Percentiles rank a stretch among this genome's conserved stretches.
These are phyloP conservation scores for Manis pentadactyla DNA, from an alignment of 2,797 vertebrate genomes.

Conservation along the genomic window DNA sequence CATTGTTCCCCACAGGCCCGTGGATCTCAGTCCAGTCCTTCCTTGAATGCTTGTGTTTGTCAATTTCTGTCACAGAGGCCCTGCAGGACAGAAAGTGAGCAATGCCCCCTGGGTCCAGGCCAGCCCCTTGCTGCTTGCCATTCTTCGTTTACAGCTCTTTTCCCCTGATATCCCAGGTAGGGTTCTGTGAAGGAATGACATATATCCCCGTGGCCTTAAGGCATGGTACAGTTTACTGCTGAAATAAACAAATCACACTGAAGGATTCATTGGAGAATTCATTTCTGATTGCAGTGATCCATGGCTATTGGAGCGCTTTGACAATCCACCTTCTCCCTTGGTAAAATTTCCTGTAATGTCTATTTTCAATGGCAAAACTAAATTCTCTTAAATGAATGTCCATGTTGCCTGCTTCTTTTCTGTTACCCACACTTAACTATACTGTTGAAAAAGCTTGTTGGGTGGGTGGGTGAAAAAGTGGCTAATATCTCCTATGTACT, in stretches of 20 bases:
- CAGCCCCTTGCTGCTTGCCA: not conserved
- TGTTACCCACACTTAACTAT: not conserved
- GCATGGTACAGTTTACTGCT: not conserved
- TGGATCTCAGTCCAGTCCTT: not conserved
- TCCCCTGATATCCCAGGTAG: not conserved
- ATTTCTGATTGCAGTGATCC: not conserved
- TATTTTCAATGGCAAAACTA: not conserved
- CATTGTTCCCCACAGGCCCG: not conserved
- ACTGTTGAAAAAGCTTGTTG: not conserved
- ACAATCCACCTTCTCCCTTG: not conserved
- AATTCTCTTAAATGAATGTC: not conserved
- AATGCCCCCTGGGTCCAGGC: not conserved
- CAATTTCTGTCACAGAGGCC: not conserved
- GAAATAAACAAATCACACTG: not conserved
- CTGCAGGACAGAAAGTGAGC: not conserved
- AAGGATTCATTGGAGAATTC: not conserved
- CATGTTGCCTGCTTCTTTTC: not conserved
- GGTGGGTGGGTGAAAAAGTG: not conserved
- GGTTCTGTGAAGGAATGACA: not conserved
- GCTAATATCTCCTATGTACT: not conserved
- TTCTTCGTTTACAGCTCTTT: not conserved
- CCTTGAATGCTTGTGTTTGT: not conserved
- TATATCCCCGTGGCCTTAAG: not conserved
- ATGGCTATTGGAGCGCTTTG: not conserved
- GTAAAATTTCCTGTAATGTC: not conserved